Percentiles rank a stretch among this genome's conserved stretches.
Conservation (phyloP, 1,140 invertebrate genomes). For the Drosophila sp. region DNA sequence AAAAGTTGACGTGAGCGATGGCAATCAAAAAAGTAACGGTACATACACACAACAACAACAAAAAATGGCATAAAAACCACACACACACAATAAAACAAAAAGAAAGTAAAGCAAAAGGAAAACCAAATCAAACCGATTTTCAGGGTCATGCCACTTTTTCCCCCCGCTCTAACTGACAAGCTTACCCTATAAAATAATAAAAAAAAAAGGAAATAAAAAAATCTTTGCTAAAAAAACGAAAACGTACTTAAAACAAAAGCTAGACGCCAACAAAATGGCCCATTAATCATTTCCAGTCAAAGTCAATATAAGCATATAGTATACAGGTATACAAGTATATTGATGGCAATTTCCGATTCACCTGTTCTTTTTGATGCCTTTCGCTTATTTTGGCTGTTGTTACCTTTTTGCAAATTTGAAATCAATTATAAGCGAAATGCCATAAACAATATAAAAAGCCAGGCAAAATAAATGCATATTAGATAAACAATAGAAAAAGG, state of each 20-base stretch:
- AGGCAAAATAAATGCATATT: slow-evolving; percentile 59
- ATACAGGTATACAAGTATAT: slow-evolving; percentile 38
- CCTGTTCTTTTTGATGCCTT: background rate
- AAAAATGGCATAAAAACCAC: slow-evolving; percentile 62
- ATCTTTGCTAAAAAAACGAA: slow-evolving; percentile 47
- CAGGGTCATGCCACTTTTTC: slow-evolving; percentile 60
- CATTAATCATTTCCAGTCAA: slow-evolving; percentile 75
- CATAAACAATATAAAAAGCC: slow-evolving; percentile 31
- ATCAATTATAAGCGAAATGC: slow-evolving; percentile 70
- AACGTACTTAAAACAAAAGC: slow-evolving; percentile 69
- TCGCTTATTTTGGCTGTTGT: background rate
- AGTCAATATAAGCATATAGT: slow-evolving; percentile 23
- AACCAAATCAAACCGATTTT: slow-evolving; percentile 70
- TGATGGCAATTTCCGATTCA: slow-evolving; percentile 25
- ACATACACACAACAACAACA: slow-evolving; percentile 61
- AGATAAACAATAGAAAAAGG: slow-evolving; percentile 19
- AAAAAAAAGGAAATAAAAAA: slow-evolving; percentile 27
- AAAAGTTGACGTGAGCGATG: slow-evolving; percentile 68
- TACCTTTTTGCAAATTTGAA: slow-evolving; percentile 43
- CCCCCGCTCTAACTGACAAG: background rate
- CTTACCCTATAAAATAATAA: slow-evolving; percentile 23
- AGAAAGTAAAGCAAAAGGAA: slow-evolving; percentile 32
- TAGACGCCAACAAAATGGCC: slow-evolving; percentile 32
- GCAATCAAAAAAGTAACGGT: slow-evolving; percentile 76
- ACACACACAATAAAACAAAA: slow-evolving; percentile 20